Conservation (phyloP, 2,113 vertebrate species). For the Sula dactylatra region DNA sequence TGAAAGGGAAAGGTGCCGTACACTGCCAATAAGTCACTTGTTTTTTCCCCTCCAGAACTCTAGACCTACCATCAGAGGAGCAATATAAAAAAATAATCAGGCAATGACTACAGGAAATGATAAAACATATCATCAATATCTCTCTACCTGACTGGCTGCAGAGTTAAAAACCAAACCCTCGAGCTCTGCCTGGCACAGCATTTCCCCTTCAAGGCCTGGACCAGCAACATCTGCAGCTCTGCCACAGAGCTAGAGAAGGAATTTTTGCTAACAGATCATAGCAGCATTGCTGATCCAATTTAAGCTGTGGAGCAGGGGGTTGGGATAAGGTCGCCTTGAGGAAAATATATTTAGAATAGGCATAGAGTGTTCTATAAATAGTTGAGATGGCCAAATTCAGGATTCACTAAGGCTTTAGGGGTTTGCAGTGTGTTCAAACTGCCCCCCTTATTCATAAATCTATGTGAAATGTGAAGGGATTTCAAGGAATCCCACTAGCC, state of each 20-base stretch:
- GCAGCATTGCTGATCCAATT: constrained; percentile 6
- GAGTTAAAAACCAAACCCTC: not conserved
- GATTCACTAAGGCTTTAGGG: not conserved
- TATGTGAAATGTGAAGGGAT: not conserved
- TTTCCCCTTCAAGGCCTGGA: not conserved
- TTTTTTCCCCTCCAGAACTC: not conserved
- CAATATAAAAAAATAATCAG: not conserved
- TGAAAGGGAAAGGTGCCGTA: not conserved
- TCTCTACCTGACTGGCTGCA: not conserved
- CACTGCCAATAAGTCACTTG: not conserved
- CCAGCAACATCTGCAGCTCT: not conserved
- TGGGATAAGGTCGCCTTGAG: constrained; percentile 13
- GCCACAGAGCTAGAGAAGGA: not conserved
- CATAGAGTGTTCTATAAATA: constrained; percentile 23
- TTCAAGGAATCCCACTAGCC: not conserved
- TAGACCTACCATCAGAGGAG: not conserved
- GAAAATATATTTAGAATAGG: constrained; percentile 16
- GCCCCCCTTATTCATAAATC: not conserved
- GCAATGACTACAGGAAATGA: not conserved
- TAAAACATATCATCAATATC: not conserved
- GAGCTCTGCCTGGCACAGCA: not conserved
- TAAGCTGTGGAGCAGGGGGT: not conserved
- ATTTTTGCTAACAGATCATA: not conserved
- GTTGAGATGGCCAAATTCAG: not conserved
- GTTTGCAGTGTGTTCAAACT: not conserved